A percentile compares a stretch with the other conserved stretches of the same genome.
Evolutionary conservation across 2,113 vertebrate genomes (phyloP).

Genomic region (Xyliphius kryptos): DNA sequence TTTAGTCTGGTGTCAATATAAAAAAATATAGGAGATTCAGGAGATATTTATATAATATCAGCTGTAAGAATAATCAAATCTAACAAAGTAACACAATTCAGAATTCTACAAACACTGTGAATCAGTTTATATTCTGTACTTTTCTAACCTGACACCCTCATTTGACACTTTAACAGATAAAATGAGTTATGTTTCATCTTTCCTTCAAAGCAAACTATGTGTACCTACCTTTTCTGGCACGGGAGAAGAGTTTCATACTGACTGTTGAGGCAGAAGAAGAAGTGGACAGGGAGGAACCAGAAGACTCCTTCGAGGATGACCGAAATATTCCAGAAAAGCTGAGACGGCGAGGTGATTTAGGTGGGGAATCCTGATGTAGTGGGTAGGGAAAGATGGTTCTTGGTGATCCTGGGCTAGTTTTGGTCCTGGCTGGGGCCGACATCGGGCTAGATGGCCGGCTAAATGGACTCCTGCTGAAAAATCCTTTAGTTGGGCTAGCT

Average conservation of each 20-base stretch:
- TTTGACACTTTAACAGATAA: too few relatives aligned
- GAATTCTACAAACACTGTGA: too few relatives aligned
- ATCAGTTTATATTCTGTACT: too few relatives aligned
- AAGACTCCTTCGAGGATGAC: slow-evolving; percentile 80
- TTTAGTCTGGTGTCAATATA: too few relatives aligned
- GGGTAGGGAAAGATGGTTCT: slow-evolving; percentile 80
- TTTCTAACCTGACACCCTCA: too few relatives aligned
- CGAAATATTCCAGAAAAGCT: slow-evolving; percentile 92
- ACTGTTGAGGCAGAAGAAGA: slow-evolving; percentile 78
- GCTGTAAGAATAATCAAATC: too few relatives aligned
- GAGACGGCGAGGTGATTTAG: slow-evolving; percentile 78
- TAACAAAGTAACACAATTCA: too few relatives aligned
- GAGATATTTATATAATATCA: too few relatives aligned
- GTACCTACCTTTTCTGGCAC: slow-evolving; percentile 81
- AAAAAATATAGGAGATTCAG: too few relatives aligned
- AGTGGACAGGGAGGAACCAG: slow-evolving; percentile 40
- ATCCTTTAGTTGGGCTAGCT: slow-evolving; percentile 72
- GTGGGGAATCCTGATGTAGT: slow-evolving; percentile 74
- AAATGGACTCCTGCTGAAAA: slow-evolving; percentile 75
- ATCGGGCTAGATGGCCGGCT: slow-evolving; percentile 76
- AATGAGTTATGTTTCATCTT: too few relatives aligned
- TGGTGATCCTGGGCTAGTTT: slow-evolving; percentile 72
- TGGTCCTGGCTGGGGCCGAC: slow-evolving; percentile 71
- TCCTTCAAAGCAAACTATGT: too few relatives aligned
- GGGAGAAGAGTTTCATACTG: slow-evolving; percentile 81